These are phyloP conservation scores for Campopleginae sp. DNA, from an alignment of 2,888 invertebrate species.

Conservation along the genomic window DNA sequence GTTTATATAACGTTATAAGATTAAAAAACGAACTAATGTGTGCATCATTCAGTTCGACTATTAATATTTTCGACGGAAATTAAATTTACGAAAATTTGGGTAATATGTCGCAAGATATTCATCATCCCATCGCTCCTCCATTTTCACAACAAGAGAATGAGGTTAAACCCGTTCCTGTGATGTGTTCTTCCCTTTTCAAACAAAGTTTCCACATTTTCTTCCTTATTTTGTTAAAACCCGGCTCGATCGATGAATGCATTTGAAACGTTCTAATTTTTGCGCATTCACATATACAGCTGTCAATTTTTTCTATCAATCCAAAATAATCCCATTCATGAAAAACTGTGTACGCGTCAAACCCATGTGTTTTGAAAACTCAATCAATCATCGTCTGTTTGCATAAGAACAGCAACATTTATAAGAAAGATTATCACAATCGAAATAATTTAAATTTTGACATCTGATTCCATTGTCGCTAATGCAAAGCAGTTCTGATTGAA, in stretches of 20 bases:
- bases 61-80: constrained; percentile 63
- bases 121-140: background rate
- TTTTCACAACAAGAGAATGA: constrained; percentile 36
- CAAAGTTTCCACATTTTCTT: background rate
- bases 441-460: background rate
- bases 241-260: background rate
- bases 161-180: constrained; percentile 45
- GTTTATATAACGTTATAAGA: constrained; percentile 69
- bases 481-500: background rate
- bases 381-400: background rate
- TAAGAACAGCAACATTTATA: background rate
- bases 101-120: constrained; percentile 37
- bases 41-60: constrained; percentile 57
- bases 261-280: background rate
- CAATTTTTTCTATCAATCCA: background rate
- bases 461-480: background rate
- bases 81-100: constrained; percentile 33
- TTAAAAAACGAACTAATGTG: constrained; percentile 38
- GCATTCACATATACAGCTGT: background rate
- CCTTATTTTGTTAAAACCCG: constrained; percentile 6
- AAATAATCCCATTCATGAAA: background rate
- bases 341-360: background rate
- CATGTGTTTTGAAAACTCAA: background rate
- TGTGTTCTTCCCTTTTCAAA: background rate
- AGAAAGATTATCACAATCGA: background rate